These are phyloP conservation scores for Lasius fuliginosus DNA, from an alignment of 2,888 invertebrate species.

Conservation along the genomic window DNA sequence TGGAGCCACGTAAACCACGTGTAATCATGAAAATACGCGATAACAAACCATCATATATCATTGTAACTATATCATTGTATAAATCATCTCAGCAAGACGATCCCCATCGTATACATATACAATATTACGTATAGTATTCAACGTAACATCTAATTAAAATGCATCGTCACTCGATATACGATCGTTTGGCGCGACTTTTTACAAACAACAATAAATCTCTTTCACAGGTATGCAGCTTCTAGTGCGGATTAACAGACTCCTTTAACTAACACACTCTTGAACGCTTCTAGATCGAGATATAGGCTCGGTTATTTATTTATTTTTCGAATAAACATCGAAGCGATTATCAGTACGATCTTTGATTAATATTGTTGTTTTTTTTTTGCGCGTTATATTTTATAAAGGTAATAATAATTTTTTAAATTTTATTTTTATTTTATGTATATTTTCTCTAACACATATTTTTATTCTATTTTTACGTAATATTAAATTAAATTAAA, in stretches of 20 bases:
- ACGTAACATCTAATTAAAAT: conserved; percentile 62
- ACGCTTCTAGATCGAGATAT: conserved; percentile 79
- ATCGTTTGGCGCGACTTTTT: conserved; percentile 61
- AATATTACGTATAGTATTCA: conserved; percentile 56
- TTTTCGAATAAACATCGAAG: conserved; percentile 19
- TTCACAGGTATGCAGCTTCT: conserved; percentile 84
- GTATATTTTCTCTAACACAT: neutral
- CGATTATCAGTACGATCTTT: neutral
- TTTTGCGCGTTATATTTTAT: neutral
- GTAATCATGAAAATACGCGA: conserved; percentile 5
- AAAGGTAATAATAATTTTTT: neutral
- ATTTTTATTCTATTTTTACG: neutral
- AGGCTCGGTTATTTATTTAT: conserved; percentile 73
- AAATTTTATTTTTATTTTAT: neutral
- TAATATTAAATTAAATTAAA: neutral
- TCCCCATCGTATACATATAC: conserved; percentile 48
- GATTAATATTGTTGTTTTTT: neutral
- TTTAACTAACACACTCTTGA: conserved; percentile 74
- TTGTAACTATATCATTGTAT: conserved; percentile 77
- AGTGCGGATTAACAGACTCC: conserved; percentile 80
- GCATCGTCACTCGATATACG: conserved; percentile 57
- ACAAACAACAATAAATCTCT: conserved; percentile 77
- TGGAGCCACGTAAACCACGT: neutral
- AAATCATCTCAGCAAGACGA: conserved; percentile 72
- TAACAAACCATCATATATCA: conserved; percentile 65